phyloP scores from a whole-genome alignment of 2,888 invertebrate species.

The Frankliniella intonsa region DNA sequence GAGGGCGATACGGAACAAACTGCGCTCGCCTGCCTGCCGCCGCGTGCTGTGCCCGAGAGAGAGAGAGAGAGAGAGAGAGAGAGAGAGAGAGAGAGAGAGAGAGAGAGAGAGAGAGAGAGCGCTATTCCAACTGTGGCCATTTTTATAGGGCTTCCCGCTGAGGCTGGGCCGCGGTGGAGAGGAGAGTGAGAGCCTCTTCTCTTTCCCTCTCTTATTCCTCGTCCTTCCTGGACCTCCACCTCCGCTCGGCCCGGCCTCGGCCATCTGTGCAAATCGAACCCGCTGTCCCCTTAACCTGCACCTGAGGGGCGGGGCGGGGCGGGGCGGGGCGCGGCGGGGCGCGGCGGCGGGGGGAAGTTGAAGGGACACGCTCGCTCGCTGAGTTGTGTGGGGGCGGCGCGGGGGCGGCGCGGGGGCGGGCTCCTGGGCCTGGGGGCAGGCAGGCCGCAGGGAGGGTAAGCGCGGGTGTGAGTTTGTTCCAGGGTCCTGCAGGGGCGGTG shows the following conservation, averaged over 20 bases:
- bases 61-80: no score
- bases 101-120: no score
- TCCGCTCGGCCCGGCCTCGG: not conserved
- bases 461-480: no score
- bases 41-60: no score
- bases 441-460: no score
- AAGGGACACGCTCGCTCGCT: not conserved
- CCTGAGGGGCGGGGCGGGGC: not conserved
- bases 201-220: not conserved
- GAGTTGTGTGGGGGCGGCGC: not conserved
- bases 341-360: not conserved
- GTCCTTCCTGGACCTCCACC: no score
- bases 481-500: not conserved
- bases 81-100: no score
- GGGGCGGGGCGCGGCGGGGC: not conserved
- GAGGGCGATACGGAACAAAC: no score
- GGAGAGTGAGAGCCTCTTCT: not conserved
- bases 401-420: not conserved
- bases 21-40: no score
- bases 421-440: not conserved
- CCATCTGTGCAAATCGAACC: not conserved
- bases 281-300: slow-evolving; percentile 5
- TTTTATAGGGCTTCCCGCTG: not conserved
- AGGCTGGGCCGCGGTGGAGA: not conserved
- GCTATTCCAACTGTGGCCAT: not conserved